These are phyloP conservation scores for Dendroctonus ponderosae DNA, from an alignment of 1,140 invertebrate genomes.

Conservation along the genomic window DNA sequence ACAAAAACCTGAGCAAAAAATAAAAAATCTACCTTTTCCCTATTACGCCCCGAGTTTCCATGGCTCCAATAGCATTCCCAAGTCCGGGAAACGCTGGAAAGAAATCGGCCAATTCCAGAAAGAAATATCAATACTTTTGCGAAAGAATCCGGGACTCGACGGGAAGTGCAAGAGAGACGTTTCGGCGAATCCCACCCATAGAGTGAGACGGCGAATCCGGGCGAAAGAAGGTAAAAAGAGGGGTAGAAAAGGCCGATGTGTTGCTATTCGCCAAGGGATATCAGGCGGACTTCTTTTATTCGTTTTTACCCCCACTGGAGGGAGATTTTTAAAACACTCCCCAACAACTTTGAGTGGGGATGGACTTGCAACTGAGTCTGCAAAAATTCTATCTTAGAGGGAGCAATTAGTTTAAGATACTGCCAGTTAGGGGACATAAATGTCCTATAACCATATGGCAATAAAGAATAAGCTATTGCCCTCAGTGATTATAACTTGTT, in stretches of 20 bases:
- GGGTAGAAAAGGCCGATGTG: conserved; percentile 22
- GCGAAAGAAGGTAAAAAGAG: conserved; percentile 27
- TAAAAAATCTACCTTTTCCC: background rate
- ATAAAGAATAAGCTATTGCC: too few species aligned
- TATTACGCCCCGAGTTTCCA: conserved; percentile 7
- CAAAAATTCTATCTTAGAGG: too few species aligned
- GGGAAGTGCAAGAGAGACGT: conserved; percentile 5
- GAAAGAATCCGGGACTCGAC: conserved; percentile 3
- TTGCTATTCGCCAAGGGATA: conserved; percentile 29
- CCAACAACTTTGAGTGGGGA: background rate
- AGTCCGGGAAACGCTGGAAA: conserved; percentile 12
- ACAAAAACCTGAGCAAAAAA: conserved; percentile 3
- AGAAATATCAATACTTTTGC: conserved; percentile 16
- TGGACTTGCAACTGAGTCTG: background rate
- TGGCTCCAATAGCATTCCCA: conserved; percentile 10
- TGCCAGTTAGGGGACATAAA: too few species aligned
- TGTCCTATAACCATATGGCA: too few species aligned
- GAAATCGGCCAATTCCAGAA: conserved; percentile 19
- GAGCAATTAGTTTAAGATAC: too few species aligned
- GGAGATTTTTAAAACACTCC: conserved; percentile 27
- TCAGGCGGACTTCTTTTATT: conserved; percentile 26
- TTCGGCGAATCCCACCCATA: background rate
- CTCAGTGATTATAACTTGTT: too few species aligned
- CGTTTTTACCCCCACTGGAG: conserved; percentile 13
- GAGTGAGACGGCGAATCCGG: background rate